A percentile compares a stretch with the other conserved stretches of the same genome.
These are phyloP conservation scores for Ypsolopha scabrella DNA, from an alignment of 2,888 invertebrate genomes.

Conservation along the genomic window DNA sequence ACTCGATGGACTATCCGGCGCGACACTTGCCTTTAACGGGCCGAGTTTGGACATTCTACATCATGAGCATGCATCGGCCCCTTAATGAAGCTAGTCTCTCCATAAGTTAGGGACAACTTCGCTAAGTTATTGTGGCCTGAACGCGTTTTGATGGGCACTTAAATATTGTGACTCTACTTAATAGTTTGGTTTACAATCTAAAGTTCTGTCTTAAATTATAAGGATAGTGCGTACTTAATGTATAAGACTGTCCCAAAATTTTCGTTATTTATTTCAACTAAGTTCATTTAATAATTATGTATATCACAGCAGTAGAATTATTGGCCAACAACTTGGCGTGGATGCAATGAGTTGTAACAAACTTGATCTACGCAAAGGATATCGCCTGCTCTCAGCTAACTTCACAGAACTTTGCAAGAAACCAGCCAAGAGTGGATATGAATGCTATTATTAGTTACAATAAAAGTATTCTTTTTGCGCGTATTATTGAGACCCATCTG, in stretches of 20 bases:
- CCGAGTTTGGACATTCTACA: constrained; percentile 45
- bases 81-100: constrained; percentile 58
- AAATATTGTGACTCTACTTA: constrained; percentile 43
- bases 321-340: constrained; percentile 14
- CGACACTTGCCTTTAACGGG: constrained; percentile 62
- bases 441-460: constrained; percentile 50
- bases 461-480: constrained; percentile 29
- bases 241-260: not conserved
- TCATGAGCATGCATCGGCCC: constrained; percentile 55
- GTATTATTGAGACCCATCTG: no score
- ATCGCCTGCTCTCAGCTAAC: constrained; percentile 21
- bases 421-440: constrained; percentile 40
- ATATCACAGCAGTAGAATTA: constrained; percentile 13
- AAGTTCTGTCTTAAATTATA: not conserved
- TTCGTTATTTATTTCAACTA: not conserved
- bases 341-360: constrained; percentile 20
- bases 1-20: constrained; percentile 29
- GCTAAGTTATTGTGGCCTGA: constrained; percentile 57
- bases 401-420: constrained; percentile 14
- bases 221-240: not conserved
- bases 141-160: constrained; percentile 60
- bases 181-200: constrained; percentile 26
- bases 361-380: constrained; percentile 17
- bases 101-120: constrained; percentile 42
- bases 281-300: not conserved